phyloP scores from a whole-genome alignment of 2,113 vertebrate genomes.

The Lamprologus sp. region DNA sequence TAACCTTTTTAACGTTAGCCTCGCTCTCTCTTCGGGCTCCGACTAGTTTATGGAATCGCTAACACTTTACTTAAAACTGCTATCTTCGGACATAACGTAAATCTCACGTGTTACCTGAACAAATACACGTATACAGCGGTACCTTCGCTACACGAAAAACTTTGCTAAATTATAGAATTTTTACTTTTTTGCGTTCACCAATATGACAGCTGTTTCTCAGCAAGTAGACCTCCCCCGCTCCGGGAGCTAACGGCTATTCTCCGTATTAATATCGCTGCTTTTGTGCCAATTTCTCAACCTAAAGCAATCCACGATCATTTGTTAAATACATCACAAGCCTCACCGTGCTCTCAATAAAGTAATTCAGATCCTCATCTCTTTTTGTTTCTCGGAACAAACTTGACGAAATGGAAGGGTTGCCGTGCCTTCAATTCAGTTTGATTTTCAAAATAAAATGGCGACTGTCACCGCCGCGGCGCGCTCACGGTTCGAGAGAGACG shows the following conservation, averaged over 20 bases:
- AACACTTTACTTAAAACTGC: neutral
- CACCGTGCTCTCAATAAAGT: conserved; percentile 62
- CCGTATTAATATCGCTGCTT: neutral
- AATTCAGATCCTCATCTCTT: conserved; percentile 62
- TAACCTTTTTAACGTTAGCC: conserved; percentile 43
- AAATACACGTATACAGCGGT: neutral
- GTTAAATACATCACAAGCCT: neutral
- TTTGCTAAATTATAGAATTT: neutral
- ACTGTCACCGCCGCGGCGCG: conserved; percentile 68
- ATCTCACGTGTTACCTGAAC: neutral
- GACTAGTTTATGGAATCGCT: conserved; percentile 34
- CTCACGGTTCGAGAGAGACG: conserved; percentile 49
- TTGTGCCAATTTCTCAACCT: neutral
- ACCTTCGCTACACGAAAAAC: neutral
- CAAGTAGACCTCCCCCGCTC: conserved; percentile 23
- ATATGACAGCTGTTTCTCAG: conserved; percentile 51
- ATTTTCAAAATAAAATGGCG: conserved; percentile 82
- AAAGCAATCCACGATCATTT: neutral
- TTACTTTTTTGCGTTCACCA: neutral
- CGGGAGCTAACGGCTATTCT: conserved; percentile 17
- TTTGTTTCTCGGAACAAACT: conserved; percentile 54
- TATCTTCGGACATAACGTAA: neutral
- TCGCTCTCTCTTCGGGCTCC: neutral
- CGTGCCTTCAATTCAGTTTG: conserved; percentile 61
- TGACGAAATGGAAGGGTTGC: conserved; percentile 57